Evolutionary conservation across 2,113 vertebrate species (phyloP), one percentile per base, ranked within the genome.

Genomic region (Nestor notabilis): DNA sequence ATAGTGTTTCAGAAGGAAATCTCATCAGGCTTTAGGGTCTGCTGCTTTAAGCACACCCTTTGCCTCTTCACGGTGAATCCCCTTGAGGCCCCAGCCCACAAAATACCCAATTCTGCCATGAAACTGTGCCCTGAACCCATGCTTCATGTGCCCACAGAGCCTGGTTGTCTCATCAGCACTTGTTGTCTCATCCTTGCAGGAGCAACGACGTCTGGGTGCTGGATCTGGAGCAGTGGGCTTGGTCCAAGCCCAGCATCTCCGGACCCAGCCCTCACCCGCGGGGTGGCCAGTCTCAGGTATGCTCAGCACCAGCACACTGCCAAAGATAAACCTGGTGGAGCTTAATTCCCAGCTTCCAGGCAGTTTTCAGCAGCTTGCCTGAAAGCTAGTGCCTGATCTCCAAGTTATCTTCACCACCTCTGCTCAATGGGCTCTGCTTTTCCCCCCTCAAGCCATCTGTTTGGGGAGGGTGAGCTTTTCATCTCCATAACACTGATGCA

Each of bases 151-250:
- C 65, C 29, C 13, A 2, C 27, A 43, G 35, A 19, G 10, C 5
- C 78, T 27, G 70, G 19, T 11, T 46, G 41, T 53, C 5, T 33
- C 7, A 0, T 66, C 56, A 82, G 72, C 8, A 1, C 11, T 10
- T 76, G 5, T 81, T 71, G 75, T 87, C 87, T 96, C 95, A 2
- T 89, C 84, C 65, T 72, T 53, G 66, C 94, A 99, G 99, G 99
- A 99, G 99, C 97, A 99, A 99, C 8, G 99, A 99, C 6, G 98
- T 99, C 88, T 99, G 99, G 99, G 98, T 99, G 96, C 98, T 99
- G 87, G 99, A 99, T 96, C 98, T 99, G 8, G 99, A 99, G 96
- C 99, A 99, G 97, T 99, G 99, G 99, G 98, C 98, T 33, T 99
- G 99, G 99, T 99, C 99, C 74, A 99, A 99, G 96, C 99, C 99